Evolutionary conservation across 2,888 invertebrate species (phyloP).

Genomic region (Tiphia femorata): DNA sequence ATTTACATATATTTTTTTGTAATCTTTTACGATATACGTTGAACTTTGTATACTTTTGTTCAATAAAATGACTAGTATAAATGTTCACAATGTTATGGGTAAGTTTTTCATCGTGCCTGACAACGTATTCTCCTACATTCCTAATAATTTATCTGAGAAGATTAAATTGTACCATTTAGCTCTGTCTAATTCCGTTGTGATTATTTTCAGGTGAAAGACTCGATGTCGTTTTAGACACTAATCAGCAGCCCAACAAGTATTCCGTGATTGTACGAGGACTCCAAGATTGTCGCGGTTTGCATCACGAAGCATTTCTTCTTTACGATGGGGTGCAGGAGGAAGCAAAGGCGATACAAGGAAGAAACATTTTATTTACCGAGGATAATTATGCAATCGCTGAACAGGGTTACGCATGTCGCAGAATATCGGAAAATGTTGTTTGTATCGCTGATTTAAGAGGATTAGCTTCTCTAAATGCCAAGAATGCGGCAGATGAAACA

Average conservation of each 20-base stretch:
- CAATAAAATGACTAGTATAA: constrained; percentile 37
- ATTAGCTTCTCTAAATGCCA: neutral
- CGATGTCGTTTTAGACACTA: constrained; percentile 73
- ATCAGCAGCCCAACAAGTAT: constrained; percentile 71
- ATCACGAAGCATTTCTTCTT: constrained; percentile 67
- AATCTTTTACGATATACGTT: constrained; percentile 19
- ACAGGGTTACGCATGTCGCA: constrained; percentile 39
- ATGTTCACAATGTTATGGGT: constrained; percentile 28
- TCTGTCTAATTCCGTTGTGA: neutral
- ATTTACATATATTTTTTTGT: constrained; percentile 30
- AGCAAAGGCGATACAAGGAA: constrained; percentile 27
- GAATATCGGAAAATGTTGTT: constrained; percentile 28
- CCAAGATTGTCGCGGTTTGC: constrained; percentile 70
- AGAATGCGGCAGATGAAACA: constrained; percentile 54
- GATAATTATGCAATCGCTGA: constrained; percentile 17
- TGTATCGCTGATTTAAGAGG: constrained; percentile 46
- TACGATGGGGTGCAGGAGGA: constrained; percentile 67
- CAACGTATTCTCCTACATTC: too few relatives aligned
- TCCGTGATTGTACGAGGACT: constrained; percentile 72
- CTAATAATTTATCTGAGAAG: too few relatives aligned
- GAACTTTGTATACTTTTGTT: constrained; percentile 38
- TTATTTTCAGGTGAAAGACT: constrained; percentile 74
- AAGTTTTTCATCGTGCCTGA: neutral
- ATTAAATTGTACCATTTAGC: too few relatives aligned
- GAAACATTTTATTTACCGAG: constrained; percentile 7